Evolutionary conservation across 2,797 vertebrate genomes (phyloP), one percentile per base, ranked within the genome.

Genomic region (Phalanger gymnotis): DNA sequence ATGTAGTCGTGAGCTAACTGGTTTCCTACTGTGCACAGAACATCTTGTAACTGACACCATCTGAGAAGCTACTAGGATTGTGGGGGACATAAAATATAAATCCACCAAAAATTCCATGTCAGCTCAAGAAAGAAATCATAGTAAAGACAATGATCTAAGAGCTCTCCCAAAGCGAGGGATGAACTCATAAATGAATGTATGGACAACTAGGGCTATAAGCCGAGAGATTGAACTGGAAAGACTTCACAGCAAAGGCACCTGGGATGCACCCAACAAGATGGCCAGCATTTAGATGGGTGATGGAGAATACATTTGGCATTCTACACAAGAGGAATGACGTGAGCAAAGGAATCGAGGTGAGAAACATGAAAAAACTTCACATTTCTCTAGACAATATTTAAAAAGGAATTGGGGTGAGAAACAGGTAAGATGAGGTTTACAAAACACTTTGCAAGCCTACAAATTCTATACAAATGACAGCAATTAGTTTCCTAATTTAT

Each of bases 1-100:
- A 40, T 47, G 19, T 16, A 47, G 5, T 81, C n/a, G 22, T 47
- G n/a, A 81, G 19, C 22, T 53, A 28, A 47, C 11, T 55, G 54
- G n/a, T 1, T 1, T 22, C 2, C 0, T 3, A 4, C 13, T 53
- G 2, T 27, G 91, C 55, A 31, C 47, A 22, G 5, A 22, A 2
- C 2, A 10, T 30, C 0, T 1, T 1, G 10, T n/a, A 31, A 12
- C 53, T 53, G 51, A 30, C 22, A 27, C 0, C 0, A 9, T 53
- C 30, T 3, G 27, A 1, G 0, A 19, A 52, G 13, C 14, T 3
- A 81, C n/a, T 19, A 10, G 22, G 73, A 25, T 47, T 47, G 40
- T 47, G 22, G 22, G 73, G 22, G 19, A 47, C 73, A 47, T 3
- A 47, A 22, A 47, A 81, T n/a, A 40, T 47, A 81, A 81, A 47